Evolutionary conservation across 2,113 vertebrate genomes (phyloP).

Genomic region (Melanotaenia duboulayi): DNA sequence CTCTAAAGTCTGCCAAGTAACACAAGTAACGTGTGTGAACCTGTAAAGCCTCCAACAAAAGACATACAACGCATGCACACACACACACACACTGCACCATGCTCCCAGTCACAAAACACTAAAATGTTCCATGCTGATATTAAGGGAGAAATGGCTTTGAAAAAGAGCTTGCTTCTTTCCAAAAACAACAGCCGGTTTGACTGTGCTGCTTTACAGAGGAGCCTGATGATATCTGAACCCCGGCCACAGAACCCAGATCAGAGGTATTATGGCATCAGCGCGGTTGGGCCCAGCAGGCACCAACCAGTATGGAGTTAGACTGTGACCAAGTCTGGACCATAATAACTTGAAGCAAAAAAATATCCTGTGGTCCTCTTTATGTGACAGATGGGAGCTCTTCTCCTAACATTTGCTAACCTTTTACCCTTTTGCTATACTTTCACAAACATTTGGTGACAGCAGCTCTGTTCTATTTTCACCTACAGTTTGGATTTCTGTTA

Average conservation of each 20-base stretch:
- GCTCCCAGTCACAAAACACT: conserved; percentile 31
- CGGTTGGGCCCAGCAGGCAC: conserved; percentile 42
- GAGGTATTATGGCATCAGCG: conserved; percentile 44
- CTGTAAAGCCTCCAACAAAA: conserved; percentile 58
- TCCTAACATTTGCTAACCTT: conserved; percentile 31
- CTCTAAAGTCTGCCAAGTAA: conserved; percentile 71
- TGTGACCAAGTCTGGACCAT: conserved; percentile 24
- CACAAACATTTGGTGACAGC: conserved; percentile 62
- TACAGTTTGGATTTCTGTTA: conserved; percentile 37
- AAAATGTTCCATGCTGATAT: conserved; percentile 54
- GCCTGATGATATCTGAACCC: conserved; percentile 66
- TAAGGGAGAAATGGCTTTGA: conserved; percentile 47
- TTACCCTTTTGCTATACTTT: conserved; percentile 25
- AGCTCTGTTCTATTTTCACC: conserved; percentile 44
- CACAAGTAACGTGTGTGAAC: conserved; percentile 72
- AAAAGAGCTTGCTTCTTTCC: conserved; percentile 28
- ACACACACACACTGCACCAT: conserved; percentile 32
- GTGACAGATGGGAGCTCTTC: conserved; percentile 28
- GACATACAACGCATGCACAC: conserved; percentile 30
- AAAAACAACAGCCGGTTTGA: conserved; percentile 64
- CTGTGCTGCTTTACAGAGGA: conserved; percentile 38
- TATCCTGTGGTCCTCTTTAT: conserved; percentile 7
- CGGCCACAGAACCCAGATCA: conserved; percentile 64
- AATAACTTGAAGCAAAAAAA: conserved; percentile 29
- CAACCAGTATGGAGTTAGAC: conserved; percentile 49